Evolutionary conservation across 1,140 invertebrate genomes (phyloP), one percentile per base, ranked within the genome.

Genomic region (Rhynchophorus ferrugineus): DNA sequence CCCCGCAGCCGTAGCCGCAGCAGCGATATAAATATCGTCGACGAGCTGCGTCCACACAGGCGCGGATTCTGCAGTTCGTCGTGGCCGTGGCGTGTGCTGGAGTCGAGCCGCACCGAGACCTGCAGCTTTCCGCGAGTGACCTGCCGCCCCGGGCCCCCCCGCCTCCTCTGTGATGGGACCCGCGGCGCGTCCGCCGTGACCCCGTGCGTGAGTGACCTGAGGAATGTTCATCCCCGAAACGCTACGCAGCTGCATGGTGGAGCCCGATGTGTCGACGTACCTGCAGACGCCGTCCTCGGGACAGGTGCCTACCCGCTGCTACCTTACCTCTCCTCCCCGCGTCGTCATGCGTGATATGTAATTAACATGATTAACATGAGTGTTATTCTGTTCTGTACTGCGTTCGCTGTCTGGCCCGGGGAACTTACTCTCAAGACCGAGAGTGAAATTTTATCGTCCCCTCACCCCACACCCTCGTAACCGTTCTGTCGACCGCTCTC

Each of bases 201-300:
- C 58, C 56, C 57, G 60, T 51, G 57, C 59, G 65, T 67, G 63
- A 64, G 59, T 56, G 62, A 56, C 70, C 57, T 67, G 73, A 78
- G 79, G 78, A 76, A 86, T 86, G 83, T 85, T 85, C 73, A 84
- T 85, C 78, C 83, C 83, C 69, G 84, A 86, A 66, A 79, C 81
- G 63, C 73, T 85, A 66, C 80, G 83, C 73, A 85, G 82, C 80
- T 85, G 83, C 76, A 86, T 85, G 84, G 82, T 86, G 76, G 83
- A 85, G 77, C 83, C 83, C 72, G 84, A 86, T 82, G 83, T 86
- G 66, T 84, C 83, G 67, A 83, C 83, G 65, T 86, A 85, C 73
- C 80, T 85, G 66, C 84, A 86, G 74, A 82, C 83, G 71, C 83
- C 84, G 73, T 84, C 83, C 70, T 82, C 83, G 69, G 83, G 83